Conservation (phyloP, 2,888 invertebrate genomes). For the Agonopterix heracliana region DNA sequence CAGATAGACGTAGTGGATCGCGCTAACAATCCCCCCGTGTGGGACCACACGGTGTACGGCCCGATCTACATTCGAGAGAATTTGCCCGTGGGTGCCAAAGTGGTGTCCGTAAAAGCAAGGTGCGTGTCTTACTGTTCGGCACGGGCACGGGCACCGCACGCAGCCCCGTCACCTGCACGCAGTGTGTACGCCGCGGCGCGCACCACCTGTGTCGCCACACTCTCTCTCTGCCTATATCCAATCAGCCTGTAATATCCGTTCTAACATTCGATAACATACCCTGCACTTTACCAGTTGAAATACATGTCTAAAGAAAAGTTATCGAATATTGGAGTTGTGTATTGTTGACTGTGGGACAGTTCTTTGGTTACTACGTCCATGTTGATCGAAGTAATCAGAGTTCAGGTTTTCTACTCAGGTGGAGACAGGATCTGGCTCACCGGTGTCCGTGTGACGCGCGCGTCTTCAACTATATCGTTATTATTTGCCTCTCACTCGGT, state of each 20-base stretch:
- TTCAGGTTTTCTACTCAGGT: conserved; percentile 9
- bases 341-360: too few relatives aligned
- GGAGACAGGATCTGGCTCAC: conserved; percentile 24
- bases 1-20: conserved; percentile 99
- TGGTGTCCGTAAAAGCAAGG: conserved; percentile 99
- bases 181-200: conserved; percentile 41
- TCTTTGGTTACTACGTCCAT: too few relatives aligned
- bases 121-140: conserved; percentile 81
- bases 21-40: conserved; percentile 98
- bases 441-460: conserved; percentile 61
- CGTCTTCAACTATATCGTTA: conserved; percentile 47
- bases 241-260: neutral
- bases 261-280: neutral
- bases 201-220: conserved; percentile 11
- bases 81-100: conserved; percentile 97
- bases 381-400: too few relatives aligned
- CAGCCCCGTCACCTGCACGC: conserved; percentile 76
- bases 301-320: too few relatives aligned
- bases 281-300: neutral
- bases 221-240: conserved; percentile 2
- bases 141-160: conserved; percentile 80
- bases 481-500: conserved; percentile 68
- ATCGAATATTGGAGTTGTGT: too few relatives aligned
- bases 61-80: conserved; percentile 98
- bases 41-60: conserved; percentile 97